Conservation (phyloP, 2,888 invertebrate genomes). For the Eilema griseolum region DNA sequence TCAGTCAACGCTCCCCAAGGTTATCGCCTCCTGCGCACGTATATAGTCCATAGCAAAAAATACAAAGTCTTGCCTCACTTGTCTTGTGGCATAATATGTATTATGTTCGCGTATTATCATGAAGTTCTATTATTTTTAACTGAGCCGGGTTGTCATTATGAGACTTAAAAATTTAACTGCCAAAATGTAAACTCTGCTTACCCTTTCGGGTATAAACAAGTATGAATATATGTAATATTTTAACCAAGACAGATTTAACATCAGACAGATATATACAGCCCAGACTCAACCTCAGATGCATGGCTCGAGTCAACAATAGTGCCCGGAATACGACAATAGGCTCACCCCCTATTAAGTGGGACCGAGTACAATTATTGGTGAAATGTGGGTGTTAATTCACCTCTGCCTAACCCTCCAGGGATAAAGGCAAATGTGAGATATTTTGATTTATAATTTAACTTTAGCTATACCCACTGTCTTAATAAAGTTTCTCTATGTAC, state of each 20-base stretch:
- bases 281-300: no score
- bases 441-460: no score
- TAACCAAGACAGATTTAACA: not conserved
- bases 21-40: constrained; percentile 3
- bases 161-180: not conserved
- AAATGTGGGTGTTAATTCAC: no score
- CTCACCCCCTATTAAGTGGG: no score
- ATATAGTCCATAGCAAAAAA: constrained; percentile 18
- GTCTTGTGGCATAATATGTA: not conserved
- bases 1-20: constrained; percentile 39
- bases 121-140: not conserved
- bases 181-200: not conserved
- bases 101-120: not conserved
- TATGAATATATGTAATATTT: no score
- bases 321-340: no score
- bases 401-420: no score
- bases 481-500: not conserved
- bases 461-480: not conserved
- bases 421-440: no score
- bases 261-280: no score
- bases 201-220: not conserved
- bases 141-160: not conserved
- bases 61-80: not conserved
- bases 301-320: no score
- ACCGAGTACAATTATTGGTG: no score